These are phyloP conservation scores for Arge pagana DNA, from an alignment of 2,888 invertebrate genomes.

Conservation along the genomic window DNA sequence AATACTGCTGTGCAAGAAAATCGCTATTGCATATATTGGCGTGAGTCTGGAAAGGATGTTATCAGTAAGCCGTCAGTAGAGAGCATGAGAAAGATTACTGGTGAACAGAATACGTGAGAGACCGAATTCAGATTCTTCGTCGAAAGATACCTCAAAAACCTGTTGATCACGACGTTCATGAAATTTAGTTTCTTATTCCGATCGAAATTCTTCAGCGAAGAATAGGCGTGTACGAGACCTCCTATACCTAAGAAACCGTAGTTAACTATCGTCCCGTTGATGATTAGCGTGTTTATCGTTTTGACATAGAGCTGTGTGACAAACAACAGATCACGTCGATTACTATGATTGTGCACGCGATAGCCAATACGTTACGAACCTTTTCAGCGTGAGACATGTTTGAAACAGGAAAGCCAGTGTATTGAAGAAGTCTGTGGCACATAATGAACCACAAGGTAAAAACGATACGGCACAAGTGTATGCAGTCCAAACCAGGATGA, in stretches of 20 bases:
- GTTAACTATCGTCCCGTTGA: constrained; percentile 37
- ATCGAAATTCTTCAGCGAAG: constrained; percentile 38
- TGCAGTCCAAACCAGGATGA: constrained; percentile 42
- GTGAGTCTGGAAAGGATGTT: constrained; percentile 44
- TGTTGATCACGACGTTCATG: constrained; percentile 30
- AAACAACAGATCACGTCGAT: too few species aligned
- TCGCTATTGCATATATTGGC: constrained; percentile 40
- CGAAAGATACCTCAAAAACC: constrained; percentile 40
- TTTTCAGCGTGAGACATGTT: constrained; percentile 36
- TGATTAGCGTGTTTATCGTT: constrained; percentile 27
- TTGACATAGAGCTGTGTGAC: constrained; percentile 26
- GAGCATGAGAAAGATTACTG: too few species aligned
- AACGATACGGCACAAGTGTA: constrained; percentile 39
- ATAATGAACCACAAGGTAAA: constrained; percentile 33
- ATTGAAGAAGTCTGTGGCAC: constrained; percentile 40
- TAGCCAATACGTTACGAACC: too few species aligned
- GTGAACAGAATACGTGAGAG: background rate
- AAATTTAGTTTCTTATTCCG: constrained; percentile 37
- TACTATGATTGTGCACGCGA: too few species aligned
- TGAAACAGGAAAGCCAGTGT: constrained; percentile 32
- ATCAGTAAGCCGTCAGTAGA: too few species aligned
- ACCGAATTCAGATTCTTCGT: background rate
- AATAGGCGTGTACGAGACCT: constrained; percentile 40
- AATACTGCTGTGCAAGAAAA: constrained; percentile 41
- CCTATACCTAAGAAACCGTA: constrained; percentile 44